phyloP scores from a whole-genome alignment of 2,113 vertebrate species.

The Rhipidura dahli region DNA sequence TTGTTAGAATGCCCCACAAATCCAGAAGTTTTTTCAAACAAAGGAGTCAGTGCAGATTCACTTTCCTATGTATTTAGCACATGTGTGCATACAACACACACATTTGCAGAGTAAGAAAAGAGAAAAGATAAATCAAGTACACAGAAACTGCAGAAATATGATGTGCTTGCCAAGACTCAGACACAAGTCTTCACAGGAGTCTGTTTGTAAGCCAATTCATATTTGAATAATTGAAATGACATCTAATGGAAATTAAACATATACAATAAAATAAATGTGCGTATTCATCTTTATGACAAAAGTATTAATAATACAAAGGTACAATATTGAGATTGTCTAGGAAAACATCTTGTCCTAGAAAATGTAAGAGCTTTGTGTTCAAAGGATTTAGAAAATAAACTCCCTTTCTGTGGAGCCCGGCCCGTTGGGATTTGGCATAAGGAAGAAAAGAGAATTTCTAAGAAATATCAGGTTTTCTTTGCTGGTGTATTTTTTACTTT shows the following conservation, averaged over 20 bases:
- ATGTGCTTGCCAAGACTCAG: conserved; percentile 1
- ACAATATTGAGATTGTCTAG: conserved; percentile 55
- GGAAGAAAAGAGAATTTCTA: conserved; percentile 70
- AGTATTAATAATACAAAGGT: conserved; percentile 57
- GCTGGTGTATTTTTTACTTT: conserved; percentile 60
- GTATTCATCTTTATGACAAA: conserved; percentile 14
- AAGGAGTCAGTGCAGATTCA: neutral
- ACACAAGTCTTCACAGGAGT: neutral
- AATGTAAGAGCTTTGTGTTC: conserved; percentile 66
- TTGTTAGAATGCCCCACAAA: neutral
- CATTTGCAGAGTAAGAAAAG: neutral
- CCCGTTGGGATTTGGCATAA: conserved; percentile 68
- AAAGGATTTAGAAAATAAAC: conserved; percentile 75
- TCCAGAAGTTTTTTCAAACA: neutral
- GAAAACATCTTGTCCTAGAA: conserved; percentile 66
- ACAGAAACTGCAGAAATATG: neutral
- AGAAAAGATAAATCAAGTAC: neutral
- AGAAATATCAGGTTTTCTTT: conserved; percentile 69
- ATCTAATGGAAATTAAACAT: conserved; percentile 16
- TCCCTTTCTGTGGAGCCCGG: conserved; percentile 55
- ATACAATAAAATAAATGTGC: neutral
- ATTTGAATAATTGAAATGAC: neutral
- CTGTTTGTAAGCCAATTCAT: neutral
- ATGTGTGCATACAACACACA: neutral
- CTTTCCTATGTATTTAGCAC: neutral